These are phyloP conservation scores for Stichopus horrens DNA, from an alignment of 53 echinoderm and acorn worm genomes.

Conservation along the genomic window DNA sequence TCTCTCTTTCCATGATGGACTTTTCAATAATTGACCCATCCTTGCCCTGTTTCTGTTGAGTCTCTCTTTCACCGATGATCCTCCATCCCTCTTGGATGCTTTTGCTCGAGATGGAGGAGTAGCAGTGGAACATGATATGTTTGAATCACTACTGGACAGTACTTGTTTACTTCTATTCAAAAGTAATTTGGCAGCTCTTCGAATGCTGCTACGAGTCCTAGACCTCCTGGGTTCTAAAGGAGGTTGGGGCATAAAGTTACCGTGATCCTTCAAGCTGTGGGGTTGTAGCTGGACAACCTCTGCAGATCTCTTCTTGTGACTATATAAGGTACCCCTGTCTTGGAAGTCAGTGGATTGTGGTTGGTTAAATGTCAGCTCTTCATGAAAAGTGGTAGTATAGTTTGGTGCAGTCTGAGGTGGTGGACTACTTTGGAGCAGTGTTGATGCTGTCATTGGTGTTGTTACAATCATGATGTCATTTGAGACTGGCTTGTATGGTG, in stretches of 20 bases:
- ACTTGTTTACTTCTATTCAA: conserved; percentile 81
- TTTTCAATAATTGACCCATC: conserved; percentile 77
- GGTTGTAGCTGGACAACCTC: neutral
- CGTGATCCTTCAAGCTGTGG: neutral
- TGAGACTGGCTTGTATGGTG: neutral
- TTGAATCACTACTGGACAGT: conserved; percentile 60
- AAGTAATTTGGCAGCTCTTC: conserved; percentile 80
- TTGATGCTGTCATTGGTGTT: neutral
- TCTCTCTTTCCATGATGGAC: conserved; percentile 37
- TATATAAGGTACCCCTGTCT: neutral
- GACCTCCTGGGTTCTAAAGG: conserved; percentile 76
- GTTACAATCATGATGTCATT: neutral
- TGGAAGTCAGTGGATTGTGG: neutral
- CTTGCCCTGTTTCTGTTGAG: conserved; percentile 75
- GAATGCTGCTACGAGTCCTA: conserved; percentile 75
- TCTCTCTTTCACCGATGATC: conserved; percentile 69
- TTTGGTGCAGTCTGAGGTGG: neutral
- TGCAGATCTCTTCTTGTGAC: neutral
- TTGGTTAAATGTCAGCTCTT: conserved; percentile 17
- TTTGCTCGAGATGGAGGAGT: conserved; percentile 30
- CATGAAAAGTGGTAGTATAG: conserved; percentile 37
- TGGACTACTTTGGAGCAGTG: neutral
- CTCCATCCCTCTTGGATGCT: conserved; percentile 28
- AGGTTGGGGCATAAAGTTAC: conserved; percentile 63
- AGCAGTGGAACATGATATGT: neutral